Conservation (phyloP, 2,888 invertebrate genomes). For the Osmoderma eremita region DNA sequence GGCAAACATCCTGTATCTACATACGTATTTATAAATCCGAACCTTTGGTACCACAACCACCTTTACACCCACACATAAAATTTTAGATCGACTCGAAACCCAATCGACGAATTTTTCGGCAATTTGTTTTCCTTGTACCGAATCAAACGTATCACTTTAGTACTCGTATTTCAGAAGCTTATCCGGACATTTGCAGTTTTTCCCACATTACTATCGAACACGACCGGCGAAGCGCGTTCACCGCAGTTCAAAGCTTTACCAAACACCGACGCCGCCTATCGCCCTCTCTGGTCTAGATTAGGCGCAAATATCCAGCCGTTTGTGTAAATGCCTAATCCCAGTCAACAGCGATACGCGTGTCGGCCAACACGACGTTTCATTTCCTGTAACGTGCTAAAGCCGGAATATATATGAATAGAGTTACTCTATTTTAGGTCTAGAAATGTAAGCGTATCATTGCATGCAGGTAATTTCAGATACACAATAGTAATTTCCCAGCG, state of each 20-base stretch:
- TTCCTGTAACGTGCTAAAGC: conserved; percentile 18
- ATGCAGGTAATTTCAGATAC: conserved; percentile 14
- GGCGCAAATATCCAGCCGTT: conserved; percentile 34
- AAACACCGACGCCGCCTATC: conserved; percentile 12
- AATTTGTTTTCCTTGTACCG: conserved; percentile 7
- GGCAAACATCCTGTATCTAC: no score
- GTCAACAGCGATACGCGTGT: conserved; percentile 42
- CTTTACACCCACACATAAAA: no score
- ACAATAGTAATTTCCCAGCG: background rate
- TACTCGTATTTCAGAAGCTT: conserved; percentile 21
- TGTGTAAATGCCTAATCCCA: conserved; percentile 47
- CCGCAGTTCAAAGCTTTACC: conserved; percentile 27
- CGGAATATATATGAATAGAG: conserved; percentile 21
- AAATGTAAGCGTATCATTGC: conserved; percentile 12
- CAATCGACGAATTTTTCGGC: conserved; percentile 10
- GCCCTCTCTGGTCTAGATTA: conserved; percentile 27
- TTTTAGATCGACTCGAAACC: background rate
- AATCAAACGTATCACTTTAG: conserved; percentile 22
- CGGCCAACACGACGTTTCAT: conserved; percentile 31
- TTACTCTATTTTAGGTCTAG: conserved; percentile 25
- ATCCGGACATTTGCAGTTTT: conserved; percentile 31
- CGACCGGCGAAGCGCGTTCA: conserved; percentile 8
- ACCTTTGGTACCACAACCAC: no score
- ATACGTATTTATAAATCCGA: no score
- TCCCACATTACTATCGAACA: conserved; percentile 37